Percentiles rank a stretch among this genome's conserved stretches.
phyloP scores from a whole-genome alignment of 1,140 invertebrate species.

The Callitettix versicolor region DNA sequence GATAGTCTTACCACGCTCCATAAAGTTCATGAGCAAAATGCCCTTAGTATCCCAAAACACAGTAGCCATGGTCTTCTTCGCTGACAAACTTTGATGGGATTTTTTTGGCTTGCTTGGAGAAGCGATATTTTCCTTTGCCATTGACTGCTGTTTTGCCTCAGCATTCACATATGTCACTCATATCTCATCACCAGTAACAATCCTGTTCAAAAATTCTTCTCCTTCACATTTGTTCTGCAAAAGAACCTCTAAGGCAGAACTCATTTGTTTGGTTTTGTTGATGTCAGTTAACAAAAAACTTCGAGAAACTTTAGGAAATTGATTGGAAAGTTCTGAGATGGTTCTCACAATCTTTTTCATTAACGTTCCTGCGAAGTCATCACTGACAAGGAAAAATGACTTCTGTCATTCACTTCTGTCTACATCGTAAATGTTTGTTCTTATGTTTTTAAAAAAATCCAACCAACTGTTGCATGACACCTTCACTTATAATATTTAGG shows the following conservation, averaged over 20 bases:
- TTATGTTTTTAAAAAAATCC: not conserved
- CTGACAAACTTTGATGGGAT: constrained; percentile 12
- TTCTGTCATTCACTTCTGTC: not conserved
- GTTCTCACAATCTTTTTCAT: constrained; percentile 4
- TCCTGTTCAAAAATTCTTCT: constrained; percentile 18
- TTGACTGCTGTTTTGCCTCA: constrained; percentile 21
- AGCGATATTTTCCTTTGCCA: constrained; percentile 2
- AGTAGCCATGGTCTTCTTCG: constrained; percentile 10
- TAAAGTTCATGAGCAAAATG: constrained; percentile 17
- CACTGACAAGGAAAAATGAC: not conserved
- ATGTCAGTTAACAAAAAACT: constrained; percentile 16
- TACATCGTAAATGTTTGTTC: constrained; percentile 1
- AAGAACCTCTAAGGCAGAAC: constrained; percentile 12
- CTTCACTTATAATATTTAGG: constrained; percentile 2
- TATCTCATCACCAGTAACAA: constrained; percentile 22
- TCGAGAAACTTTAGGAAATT: constrained; percentile 11
- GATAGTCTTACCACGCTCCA: constrained; percentile 14
- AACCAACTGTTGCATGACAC: not conserved
- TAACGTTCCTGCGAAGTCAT: not conserved
- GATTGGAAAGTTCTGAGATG: constrained; percentile 6
- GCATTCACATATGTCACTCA: constrained; percentile 19
- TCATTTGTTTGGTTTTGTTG: constrained; percentile 15
- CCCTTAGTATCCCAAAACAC: constrained; percentile 12
- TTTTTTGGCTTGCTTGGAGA: constrained; percentile 13
- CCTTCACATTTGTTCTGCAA: constrained; percentile 11